Evolutionary conservation across 2,797 vertebrate species (phyloP), one percentile per base, ranked within the genome.

Genomic region (Chromobotia macracanthus): DNA sequence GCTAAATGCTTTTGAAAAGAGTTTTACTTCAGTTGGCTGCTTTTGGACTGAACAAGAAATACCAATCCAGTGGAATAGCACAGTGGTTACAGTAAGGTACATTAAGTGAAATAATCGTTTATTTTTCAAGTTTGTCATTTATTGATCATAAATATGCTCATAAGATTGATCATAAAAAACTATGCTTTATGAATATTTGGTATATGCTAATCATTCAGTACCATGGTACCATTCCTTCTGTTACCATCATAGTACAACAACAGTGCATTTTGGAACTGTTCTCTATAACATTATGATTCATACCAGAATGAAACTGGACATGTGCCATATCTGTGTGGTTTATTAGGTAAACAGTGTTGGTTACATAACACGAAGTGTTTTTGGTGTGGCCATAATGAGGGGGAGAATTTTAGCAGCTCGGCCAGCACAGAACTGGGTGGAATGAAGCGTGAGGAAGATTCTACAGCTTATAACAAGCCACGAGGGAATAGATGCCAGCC

Each of bases 401-500:
- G 77, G 75, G 61, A 68, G 72, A 71, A 48, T 72, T 55, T 79
- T 56, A 70, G 79, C 79, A 72, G 75, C 81, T 83, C 10, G 16
- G 58, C 69, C 61, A 31, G 50, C 72, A 15, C 44, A 69, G 69
- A 78, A 23, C 61, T 77, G 31, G 67, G 79, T 73, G 68, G 84
- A 68, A 72, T 53, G 76, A 72, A 71, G 75, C 60, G 48, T 75
- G 78, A 70, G 75, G 79, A 80, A 83, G 78, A 78, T 46, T 70
- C 77, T 15, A 10, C 28, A 21, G 68, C 72, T 75, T 50, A 71
- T 86, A 86, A 86, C 77, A 82, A 84, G 82, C 80, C 82, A 82
- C 44, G 3, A 31, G 83, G 81, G 83, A 67, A 77, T 65, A 51
- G 5, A 69, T 58, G 78, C 63, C 63, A 79, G 81, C 74, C 72